Evolutionary conservation across 2,888 invertebrate species (phyloP).

Genomic region (Tetranychus truncatus): DNA sequence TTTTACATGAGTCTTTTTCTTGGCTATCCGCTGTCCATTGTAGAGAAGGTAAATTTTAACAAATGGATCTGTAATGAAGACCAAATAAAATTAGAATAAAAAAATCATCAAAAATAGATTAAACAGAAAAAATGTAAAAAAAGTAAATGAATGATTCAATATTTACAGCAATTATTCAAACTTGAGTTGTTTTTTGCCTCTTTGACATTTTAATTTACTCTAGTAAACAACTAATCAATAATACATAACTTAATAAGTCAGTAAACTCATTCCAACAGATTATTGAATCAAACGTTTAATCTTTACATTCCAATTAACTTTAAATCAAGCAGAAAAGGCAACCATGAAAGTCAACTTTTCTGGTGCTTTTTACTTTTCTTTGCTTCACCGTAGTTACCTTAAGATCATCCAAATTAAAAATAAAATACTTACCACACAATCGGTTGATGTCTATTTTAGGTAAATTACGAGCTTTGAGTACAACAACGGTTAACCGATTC

Average conservation of each 20-base stretch:
- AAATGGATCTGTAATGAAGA: slow-evolving; percentile 53
- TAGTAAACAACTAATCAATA: no score
- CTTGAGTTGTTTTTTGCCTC: no score
- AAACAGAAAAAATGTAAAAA: not conserved
- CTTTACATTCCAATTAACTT: no score
- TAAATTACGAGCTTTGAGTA: slow-evolving; percentile 86
- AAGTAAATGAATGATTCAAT: no score
- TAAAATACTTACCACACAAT: slow-evolving; percentile 45
- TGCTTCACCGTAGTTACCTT: not conserved
- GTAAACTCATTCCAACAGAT: no score
- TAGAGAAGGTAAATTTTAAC: slow-evolving; percentile 92
- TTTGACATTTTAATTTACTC: no score
- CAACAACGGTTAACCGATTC: slow-evolving; percentile 80
- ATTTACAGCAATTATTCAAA: not conserved
- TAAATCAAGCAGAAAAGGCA: no score
- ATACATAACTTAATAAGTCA: no score
- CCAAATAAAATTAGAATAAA: slow-evolving; percentile 3
- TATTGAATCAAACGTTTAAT: no score
- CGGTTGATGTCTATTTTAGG: slow-evolving; percentile 97
- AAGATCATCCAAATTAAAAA: not conserved
- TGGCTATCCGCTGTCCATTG: slow-evolving; percentile 92
- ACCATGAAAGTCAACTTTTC: not conserved
- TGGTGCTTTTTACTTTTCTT: not conserved
- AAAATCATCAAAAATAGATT: slow-evolving; percentile 5
- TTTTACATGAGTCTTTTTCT: slow-evolving; percentile 98